Evolutionary conservation across 2,113 vertebrate species (phyloP), one percentile per base, ranked within the genome.

Genomic region (Acanthochromis polyacanthus): DNA sequence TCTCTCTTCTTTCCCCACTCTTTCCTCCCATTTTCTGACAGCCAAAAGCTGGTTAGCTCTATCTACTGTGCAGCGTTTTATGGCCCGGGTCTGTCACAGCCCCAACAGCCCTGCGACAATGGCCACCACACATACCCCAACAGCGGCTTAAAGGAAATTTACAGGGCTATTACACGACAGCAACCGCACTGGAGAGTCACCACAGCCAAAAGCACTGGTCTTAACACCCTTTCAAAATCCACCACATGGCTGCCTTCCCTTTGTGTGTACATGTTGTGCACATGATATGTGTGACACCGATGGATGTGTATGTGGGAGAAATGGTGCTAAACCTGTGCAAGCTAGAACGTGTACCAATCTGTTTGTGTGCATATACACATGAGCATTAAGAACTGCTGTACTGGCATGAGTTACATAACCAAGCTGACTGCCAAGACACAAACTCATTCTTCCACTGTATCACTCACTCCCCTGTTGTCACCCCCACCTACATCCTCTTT

Each of bases 131-230:
- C 82, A 82, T 71, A 58, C 48, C 67, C 84, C 82, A 87, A 89
- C 81, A 69, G 84, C 57, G 65, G 89, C 79, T 94, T 91, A 91
- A 79, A 78, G 79, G 75, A 93, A 90, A 94, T 94, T 92, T 92
- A 93, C 88, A 91, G 88, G 82, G 82, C 83, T 88, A 89, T 93
- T 93, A 92, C 83, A 85, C 67, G 23, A 65, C 43, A 0, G 76
- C 61, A 77, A 75, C 76, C 67, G 89, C 88, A 82, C 50, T 72
- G 83, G 89, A 90, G 91, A 85, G 83, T 80, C 70, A 84, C 65
- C 67, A 74, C 72, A 72, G 90, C 91, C 87, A 84, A 82, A 71
- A 76, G 75, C 78, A 69, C 72, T 85, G 73, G 61, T 76, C 64
- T 70, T 81, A 82, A 88, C 70, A 82, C 66, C 79, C 64, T 40